Evolutionary conservation across 2,888 invertebrate genomes (phyloP).

Genomic region (Tenthredo notha): DNA sequence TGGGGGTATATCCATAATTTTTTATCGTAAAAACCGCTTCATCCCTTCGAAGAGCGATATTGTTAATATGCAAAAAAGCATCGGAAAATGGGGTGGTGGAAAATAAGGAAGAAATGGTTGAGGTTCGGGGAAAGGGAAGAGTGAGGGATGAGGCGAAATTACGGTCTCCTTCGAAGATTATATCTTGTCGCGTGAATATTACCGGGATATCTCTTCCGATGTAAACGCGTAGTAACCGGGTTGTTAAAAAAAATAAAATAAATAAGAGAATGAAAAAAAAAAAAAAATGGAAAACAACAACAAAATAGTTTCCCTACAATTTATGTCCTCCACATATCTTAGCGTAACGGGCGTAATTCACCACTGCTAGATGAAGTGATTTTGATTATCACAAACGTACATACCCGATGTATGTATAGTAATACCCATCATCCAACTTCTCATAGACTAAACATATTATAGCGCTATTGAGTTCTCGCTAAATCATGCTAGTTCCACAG

Average conservation of each 20-base stretch:
- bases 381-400: constrained; percentile 22
- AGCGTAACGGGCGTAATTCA: not conserved
- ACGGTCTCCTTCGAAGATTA: constrained; percentile 67
- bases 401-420: constrained; percentile 13
- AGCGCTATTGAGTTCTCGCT: constrained; percentile 31
- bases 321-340: not conserved
- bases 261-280: not conserved
- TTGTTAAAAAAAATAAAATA: not conserved
- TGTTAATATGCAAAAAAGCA: constrained; percentile 78
- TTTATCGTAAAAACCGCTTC: constrained; percentile 72
- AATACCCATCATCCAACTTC: constrained; percentile 11
- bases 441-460: constrained; percentile 39
- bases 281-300: not conserved
- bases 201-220: constrained; percentile 55
- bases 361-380: constrained; percentile 8
- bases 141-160: constrained; percentile 61
- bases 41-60: constrained; percentile 74
- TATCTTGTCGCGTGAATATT: constrained; percentile 71
- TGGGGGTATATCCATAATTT: constrained; percentile 73
- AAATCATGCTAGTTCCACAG: constrained; percentile 26
- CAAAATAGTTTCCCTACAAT: not conserved
- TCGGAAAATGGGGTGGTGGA: constrained; percentile 76
- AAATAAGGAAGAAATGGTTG: constrained; percentile 67
- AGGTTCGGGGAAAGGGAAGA: constrained; percentile 13
- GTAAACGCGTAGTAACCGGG: constrained; percentile 8